Base-by-base conservation (phyloP, 2,888 invertebrate species). In the Xanthostigma xanthostigma region DNA sequence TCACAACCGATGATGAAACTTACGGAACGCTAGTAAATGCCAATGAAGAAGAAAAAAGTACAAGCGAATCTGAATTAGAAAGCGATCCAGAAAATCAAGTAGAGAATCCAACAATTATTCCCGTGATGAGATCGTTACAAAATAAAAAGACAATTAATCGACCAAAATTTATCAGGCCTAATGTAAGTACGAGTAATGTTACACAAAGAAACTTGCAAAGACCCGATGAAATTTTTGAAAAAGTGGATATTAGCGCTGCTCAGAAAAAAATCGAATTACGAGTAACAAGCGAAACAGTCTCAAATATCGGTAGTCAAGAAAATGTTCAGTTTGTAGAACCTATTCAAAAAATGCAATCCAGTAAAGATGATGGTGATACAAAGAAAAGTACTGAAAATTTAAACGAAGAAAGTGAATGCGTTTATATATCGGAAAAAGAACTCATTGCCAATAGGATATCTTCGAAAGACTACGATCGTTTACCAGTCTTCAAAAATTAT, bases 401-500 rank as follows among this genome's bases (percentile, higher is more conserved):
- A 45, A 42, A 10, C 14, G 55, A 61, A n/a, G 60, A 56, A 40
- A 27, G n/a, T 33, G 42, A 17, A 42, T 12, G 14, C 36, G 17
- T 17, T 27, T 27, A 27, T 27, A 79, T 86, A 52, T 75, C 77
- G 5, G 73, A 73, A 48, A 76, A 78, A 56, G 78, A 86, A 63
- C 64, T 90, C 37, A 66, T 74, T 48, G 67, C 71, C 36, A 84
- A 87, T 55, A 78, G 80, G 61, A 73, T 92, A 53, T 76, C 83
- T 3, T 66, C 69, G 43, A 78, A 77, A 60, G 85, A 90, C 62
- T 78, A 86, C 65, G 75, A 77, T 59, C 65, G 79, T 14, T 65
- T 91, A 54, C 76, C 88, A 6, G 81, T 91, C 14, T 94, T 86
- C 61, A 89, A 85, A 63, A 89, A 88, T 60, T 95, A 95, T 64